phyloP scores from a whole-genome alignment of 2,888 invertebrate species.

The Phymatocera aterrima region DNA sequence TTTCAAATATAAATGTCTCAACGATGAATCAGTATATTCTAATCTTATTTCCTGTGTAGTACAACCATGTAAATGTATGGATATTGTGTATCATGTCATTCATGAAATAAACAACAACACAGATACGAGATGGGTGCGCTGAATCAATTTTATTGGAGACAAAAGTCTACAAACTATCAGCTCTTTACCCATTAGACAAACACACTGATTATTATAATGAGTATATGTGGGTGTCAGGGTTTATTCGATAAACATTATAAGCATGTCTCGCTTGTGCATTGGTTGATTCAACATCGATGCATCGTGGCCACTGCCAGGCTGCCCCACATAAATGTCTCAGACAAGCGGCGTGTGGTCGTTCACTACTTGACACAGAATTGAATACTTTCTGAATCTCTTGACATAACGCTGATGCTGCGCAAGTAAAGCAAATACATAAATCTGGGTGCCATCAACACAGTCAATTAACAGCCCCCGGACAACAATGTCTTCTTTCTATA shows the following conservation, averaged over 20 bases:
- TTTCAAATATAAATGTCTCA: too few species aligned
- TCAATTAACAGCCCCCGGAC: background rate
- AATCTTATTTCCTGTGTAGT: too few species aligned
- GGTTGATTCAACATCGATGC: background rate
- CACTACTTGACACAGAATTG: conserved; percentile 7
- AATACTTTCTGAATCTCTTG: background rate
- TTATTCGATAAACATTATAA: too few species aligned
- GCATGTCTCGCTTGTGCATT: background rate
- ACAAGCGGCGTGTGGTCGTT: background rate
- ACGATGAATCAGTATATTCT: too few species aligned
- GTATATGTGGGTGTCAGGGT: too few species aligned
- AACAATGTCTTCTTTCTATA: conserved; percentile 2
- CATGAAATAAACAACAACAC: background rate
- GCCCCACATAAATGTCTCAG: background rate
- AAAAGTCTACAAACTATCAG: background rate
- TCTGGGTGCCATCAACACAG: background rate
- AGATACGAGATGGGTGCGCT: background rate
- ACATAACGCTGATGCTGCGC: background rate
- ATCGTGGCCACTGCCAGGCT: conserved; percentile 1
- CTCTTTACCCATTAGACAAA: background rate
- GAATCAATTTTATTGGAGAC: background rate
- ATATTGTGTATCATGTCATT: too few species aligned
- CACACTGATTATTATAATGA: too few species aligned
- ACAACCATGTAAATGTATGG: too few species aligned
- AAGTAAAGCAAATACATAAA: background rate